Evolutionary conservation across 2,888 invertebrate species (phyloP).

Genomic region (Patella depressa): DNA sequence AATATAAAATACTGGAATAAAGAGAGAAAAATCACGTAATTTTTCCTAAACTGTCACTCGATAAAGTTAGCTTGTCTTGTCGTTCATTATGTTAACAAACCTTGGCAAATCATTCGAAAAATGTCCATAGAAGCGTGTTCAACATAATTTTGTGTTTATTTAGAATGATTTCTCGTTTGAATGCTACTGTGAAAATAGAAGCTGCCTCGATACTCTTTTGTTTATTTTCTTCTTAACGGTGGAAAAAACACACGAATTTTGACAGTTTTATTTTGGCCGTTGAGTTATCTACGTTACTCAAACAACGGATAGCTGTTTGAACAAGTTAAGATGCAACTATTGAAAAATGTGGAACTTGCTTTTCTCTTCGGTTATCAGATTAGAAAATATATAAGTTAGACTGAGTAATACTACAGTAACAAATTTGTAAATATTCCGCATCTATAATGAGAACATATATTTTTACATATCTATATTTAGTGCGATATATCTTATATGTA

Average conservation of each 20-base stretch:
- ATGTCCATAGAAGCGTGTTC: background rate
- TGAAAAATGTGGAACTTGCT: background rate
- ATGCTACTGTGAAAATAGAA: constrained; percentile 9
- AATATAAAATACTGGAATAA: constrained; percentile 2
- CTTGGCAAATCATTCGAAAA: constrained; percentile 4
- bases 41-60: background rate
- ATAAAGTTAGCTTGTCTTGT: constrained; percentile 9
- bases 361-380: background rate
- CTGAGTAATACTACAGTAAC: background rate
- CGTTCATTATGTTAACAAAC: constrained; percentile 8
- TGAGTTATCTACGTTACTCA: background rate
- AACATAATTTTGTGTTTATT: constrained; percentile 7
- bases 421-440: background rate
- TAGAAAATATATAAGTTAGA: constrained; percentile 1
- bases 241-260: background rate
- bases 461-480: background rate
- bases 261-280: constrained; percentile 4
- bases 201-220: constrained; percentile 2
- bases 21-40: background rate
- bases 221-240: constrained; percentile 2
- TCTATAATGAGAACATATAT: background rate
- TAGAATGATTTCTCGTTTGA: constrained; percentile 1
- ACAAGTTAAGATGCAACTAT: constrained; percentile 7
- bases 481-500: no score
- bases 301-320: constrained; percentile 2